Conservation (phyloP, 2,113 vertebrate species). For the Pterophyllum scalare region DNA sequence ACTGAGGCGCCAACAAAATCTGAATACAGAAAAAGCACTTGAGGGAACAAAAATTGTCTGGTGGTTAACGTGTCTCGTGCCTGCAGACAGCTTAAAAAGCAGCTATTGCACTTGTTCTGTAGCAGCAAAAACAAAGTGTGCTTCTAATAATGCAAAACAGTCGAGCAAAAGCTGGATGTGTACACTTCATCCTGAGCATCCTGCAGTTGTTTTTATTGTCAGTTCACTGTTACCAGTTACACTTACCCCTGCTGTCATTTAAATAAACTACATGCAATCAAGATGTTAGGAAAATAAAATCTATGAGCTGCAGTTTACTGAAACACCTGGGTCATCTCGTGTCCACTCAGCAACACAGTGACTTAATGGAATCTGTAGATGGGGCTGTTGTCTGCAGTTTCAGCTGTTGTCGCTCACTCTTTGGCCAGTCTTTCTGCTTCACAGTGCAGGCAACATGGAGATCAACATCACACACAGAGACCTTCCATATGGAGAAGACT, state of each 20-base stretch:
- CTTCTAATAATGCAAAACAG: slow-evolving; percentile 9
- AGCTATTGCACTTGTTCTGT: not conserved
- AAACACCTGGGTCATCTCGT: not conserved
- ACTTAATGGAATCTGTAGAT: slow-evolving; percentile 65
- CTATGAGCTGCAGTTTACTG: not conserved
- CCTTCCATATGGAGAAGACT: slow-evolving; percentile 25
- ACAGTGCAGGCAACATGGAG: slow-evolving; percentile 53
- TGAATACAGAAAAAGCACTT: slow-evolving; percentile 4
- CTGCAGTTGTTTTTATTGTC: not conserved
- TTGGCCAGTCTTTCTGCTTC: slow-evolving; percentile 42
- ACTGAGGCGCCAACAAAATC: not conserved
- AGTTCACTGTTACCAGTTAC: not conserved
- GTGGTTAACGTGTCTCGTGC: slow-evolving; percentile 1
- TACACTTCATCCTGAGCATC: not conserved
- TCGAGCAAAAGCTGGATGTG: not conserved
- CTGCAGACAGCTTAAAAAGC: not conserved
- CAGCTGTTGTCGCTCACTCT: not conserved
- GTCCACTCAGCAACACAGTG: not conserved
- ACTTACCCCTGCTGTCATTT: not conserved
- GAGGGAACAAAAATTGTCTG: not conserved
- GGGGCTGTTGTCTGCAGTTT: slow-evolving; percentile 75
- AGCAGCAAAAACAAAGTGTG: slow-evolving; percentile 6
- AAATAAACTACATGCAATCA: not conserved
- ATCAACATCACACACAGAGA: slow-evolving; percentile 70
- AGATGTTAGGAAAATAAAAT: not conserved